Evolutionary conservation across 2,113 vertebrate genomes (phyloP).

Genomic region (Dromaius novaehollandiae): DNA sequence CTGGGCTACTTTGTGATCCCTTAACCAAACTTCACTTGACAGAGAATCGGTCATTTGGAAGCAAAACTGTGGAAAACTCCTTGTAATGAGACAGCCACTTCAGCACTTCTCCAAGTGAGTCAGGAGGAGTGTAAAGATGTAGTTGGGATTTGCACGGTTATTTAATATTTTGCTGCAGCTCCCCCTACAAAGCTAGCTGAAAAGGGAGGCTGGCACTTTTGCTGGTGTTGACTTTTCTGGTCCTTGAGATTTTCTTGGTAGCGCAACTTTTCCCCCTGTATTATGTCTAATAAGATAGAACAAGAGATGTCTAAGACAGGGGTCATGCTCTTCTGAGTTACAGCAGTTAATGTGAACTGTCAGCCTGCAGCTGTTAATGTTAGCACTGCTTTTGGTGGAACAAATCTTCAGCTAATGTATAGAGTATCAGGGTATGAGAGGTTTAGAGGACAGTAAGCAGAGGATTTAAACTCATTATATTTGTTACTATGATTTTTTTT

Average conservation of each 20-base stretch:
- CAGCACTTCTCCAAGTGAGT: neutral
- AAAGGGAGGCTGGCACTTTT: conserved; percentile 37
- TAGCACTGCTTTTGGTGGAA: conserved; percentile 44
- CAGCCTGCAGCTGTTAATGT: conserved; percentile 65
- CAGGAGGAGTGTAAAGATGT: neutral
- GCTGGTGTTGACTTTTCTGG: conserved; percentile 35
- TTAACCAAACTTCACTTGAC: neutral
- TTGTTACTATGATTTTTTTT: neutral
- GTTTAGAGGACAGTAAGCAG: conserved; percentile 40
- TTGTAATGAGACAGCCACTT: neutral
- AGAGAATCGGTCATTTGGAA: neutral
- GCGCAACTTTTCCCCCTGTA: conserved; percentile 9
- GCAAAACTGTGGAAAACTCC: neutral
- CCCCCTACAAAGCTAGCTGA: neutral
- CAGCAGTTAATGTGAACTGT: conserved; percentile 67
- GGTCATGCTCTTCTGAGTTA: conserved; percentile 1
- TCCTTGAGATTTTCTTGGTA: conserved; percentile 59
- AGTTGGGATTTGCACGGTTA: neutral
- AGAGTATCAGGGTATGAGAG: neutral
- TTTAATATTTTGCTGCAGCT: neutral
- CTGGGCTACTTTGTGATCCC: neutral
- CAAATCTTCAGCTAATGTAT: conserved; percentile 44
- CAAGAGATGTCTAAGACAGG: conserved; percentile 47
- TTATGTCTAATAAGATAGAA: conserved; percentile 64
- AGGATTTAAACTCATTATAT: conserved; percentile 31